Percentiles rank a stretch among this genome's conserved stretches.
Evolutionary conservation across 2,113 vertebrate species (phyloP).

Genomic region (Taurulus bubalis): DNA sequence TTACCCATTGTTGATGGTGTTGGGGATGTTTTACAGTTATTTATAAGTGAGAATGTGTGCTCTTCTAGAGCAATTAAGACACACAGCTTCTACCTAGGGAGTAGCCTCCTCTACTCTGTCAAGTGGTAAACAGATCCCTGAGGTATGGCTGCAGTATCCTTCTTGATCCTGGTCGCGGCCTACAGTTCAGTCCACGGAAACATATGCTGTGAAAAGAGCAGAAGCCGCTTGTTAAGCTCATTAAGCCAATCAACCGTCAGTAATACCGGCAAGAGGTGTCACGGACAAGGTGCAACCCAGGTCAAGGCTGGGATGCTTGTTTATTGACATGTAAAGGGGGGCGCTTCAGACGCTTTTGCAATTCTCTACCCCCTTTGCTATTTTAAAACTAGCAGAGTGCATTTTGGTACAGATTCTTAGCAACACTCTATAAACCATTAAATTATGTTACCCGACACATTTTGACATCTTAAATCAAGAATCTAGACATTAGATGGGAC

Average conservation of each 20-base stretch:
- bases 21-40: slow-evolving; percentile 9
- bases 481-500: too few relatives aligned
- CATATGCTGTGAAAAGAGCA: slow-evolving; percentile 62
- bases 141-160: background rate
- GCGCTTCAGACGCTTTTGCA: background rate
- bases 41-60: background rate
- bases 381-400: background rate
- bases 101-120: slow-evolving; percentile 10
- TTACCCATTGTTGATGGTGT: slow-evolving; percentile 75
- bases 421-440: too few relatives aligned
- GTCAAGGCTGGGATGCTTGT: slow-evolving; percentile 15
- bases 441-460: background rate
- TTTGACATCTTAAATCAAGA: background rate
- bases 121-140: slow-evolving; percentile 5
- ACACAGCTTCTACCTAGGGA: background rate
- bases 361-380: background rate
- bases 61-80: background rate
- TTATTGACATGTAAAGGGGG: background rate
- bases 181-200: slow-evolving; percentile 17
- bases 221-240: slow-evolving; percentile 55
- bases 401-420: background rate
- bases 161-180: slow-evolving; percentile 31
- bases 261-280: slow-evolving; percentile 39
- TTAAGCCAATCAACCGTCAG: slow-evolving; percentile 55
- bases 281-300: slow-evolving; percentile 22